Evolutionary conservation across 2,888 invertebrate species (phyloP).

Genomic region (Erebia epiphron): DNA sequence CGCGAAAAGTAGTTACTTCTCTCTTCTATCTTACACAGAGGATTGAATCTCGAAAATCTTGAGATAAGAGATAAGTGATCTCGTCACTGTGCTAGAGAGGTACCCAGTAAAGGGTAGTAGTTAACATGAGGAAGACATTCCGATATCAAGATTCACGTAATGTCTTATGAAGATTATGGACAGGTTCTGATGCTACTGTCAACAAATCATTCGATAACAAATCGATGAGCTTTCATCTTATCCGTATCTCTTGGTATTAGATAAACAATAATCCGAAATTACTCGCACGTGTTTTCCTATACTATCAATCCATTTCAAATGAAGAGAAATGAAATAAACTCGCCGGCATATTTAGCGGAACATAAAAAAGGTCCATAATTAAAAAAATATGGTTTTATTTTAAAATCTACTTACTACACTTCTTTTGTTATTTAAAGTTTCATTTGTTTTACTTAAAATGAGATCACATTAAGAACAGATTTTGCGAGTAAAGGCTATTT

Average conservation of each 20-base stretch:
- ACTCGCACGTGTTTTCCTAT: neutral
- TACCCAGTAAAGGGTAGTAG: neutral
- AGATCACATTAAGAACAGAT: too few species aligned
- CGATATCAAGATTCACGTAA: neutral
- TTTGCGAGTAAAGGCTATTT: too few species aligned
- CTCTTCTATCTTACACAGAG: too few species aligned
- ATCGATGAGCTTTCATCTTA: conserved; percentile 9
- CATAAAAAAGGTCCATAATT: too few species aligned
- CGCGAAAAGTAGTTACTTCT: too few species aligned
- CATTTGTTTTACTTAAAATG: too few species aligned
- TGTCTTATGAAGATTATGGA: neutral
- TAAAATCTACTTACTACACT: too few species aligned
- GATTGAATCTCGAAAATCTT: neutral
- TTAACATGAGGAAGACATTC: neutral
- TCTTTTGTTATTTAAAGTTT: too few species aligned
- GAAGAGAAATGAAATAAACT: too few species aligned
- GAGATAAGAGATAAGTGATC: neutral
- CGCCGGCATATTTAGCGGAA: too few species aligned
- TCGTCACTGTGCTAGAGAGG: neutral
- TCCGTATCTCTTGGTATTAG: conserved; percentile 1
- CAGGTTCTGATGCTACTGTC: conserved; percentile 12
- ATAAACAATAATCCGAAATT: neutral
- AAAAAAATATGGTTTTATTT: too few species aligned
- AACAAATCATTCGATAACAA: conserved; percentile 1
- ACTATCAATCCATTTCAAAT: neutral